Evolutionary conservation across 1,140 invertebrate genomes (phyloP).

Genomic region (Drosophila sucinea): DNA sequence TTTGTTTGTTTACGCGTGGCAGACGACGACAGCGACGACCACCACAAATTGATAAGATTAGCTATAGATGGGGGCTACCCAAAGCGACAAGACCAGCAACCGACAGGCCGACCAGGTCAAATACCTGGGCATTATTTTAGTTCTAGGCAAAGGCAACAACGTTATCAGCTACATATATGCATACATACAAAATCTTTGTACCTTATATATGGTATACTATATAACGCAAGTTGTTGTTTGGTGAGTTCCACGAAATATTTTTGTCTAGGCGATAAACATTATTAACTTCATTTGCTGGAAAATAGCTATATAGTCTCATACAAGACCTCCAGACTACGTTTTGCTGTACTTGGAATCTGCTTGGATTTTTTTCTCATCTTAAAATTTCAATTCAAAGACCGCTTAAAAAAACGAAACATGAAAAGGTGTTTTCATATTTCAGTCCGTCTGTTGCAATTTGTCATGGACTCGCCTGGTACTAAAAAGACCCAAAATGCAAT

Average conservation of each 20-base stretch:
- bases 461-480: slow-evolving; percentile 53
- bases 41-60: slow-evolving; percentile 65
- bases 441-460: slow-evolving; percentile 62
- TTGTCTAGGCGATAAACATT: slow-evolving; percentile 23
- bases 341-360: slow-evolving; percentile 13
- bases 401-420: slow-evolving; percentile 44
- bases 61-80: slow-evolving; percentile 24
- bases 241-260: slow-evolving; percentile 52
- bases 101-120: slow-evolving; percentile 48
- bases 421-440: slow-evolving; percentile 70
- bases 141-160: slow-evolving; percentile 10
- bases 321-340: not conserved
- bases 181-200: slow-evolving; percentile 4
- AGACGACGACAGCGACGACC: slow-evolving; percentile 34
- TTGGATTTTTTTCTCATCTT: slow-evolving; percentile 17
- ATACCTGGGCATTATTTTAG: slow-evolving; percentile 57
- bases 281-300: slow-evolving; percentile 27
- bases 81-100: slow-evolving; percentile 30
- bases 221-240: slow-evolving; percentile 41
- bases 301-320: slow-evolving; percentile 18
- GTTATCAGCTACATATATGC: slow-evolving; percentile 20
- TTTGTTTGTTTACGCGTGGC: slow-evolving; percentile 70
- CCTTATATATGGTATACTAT: slow-evolving; percentile 27
- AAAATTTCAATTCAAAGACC: slow-evolving; percentile 40
- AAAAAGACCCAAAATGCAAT: slow-evolving; percentile 20